A percentile compares a stretch with the other conserved stretches of the same genome.
Evolutionary conservation across 2,113 vertebrate species (phyloP).

Genomic region (Oplegnathus fasciatus): DNA sequence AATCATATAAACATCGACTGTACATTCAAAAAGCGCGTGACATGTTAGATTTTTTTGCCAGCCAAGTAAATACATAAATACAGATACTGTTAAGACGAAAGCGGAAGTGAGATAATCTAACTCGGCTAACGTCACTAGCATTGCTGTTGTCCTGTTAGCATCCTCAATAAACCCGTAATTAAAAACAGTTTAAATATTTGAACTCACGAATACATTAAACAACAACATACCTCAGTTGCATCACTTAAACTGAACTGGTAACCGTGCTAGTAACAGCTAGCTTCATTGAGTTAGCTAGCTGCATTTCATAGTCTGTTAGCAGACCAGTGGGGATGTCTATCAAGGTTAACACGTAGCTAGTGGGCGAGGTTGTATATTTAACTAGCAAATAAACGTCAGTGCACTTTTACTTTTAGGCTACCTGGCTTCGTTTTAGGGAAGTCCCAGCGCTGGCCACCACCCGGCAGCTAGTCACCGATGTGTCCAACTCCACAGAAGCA

Average conservation of each 20-base stretch:
- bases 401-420: neutral
- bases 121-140: neutral
- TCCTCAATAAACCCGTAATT: neutral
- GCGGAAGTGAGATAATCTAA: slow-evolving; percentile 57
- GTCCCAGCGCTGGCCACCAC: neutral
- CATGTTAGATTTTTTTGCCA: too few species aligned
- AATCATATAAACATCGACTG: neutral
- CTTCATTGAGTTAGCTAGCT: neutral
- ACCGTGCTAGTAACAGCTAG: neutral
- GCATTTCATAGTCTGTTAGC: neutral
- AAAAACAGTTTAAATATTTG: neutral
- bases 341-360: slow-evolving; percentile 23
- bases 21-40: too few species aligned
- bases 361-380: slow-evolving; percentile 48
- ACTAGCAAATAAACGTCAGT: neutral
- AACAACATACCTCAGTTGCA: slow-evolving; percentile 50
- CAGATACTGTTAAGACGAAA: slow-evolving; percentile 15
- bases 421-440: neutral
- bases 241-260: slow-evolving; percentile 22
- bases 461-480: neutral
- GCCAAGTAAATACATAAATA: neutral
- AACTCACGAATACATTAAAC: neutral
- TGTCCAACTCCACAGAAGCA: neutral
- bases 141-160: neutral
- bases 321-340: neutral